A percentile compares a stretch with the other conserved stretches of the same genome.
Conservation (phyloP, 2,888 invertebrate species). For the Patella pellucida region DNA sequence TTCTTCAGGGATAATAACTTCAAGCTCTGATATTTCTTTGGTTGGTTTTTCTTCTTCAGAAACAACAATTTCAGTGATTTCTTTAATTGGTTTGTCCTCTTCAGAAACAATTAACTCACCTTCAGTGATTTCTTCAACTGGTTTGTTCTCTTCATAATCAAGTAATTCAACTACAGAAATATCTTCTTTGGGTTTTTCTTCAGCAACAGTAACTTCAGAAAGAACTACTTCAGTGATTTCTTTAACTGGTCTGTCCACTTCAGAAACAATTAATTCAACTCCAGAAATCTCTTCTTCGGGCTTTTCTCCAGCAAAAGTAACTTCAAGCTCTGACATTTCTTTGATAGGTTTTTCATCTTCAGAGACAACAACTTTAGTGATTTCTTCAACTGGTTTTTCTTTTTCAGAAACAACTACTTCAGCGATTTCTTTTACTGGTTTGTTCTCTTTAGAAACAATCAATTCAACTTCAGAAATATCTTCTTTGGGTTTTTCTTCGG, state of each 20-base stretch:
- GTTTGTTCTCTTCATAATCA: too few relatives aligned
- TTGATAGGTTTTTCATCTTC: slow-evolving; percentile 16
- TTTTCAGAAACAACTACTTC: background rate
- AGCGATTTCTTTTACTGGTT: background rate
- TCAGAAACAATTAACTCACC: background rate
- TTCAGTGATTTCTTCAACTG: too few relatives aligned
- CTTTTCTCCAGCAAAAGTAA: background rate
- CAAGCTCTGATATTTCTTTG: too few relatives aligned
- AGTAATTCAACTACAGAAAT: too few relatives aligned
- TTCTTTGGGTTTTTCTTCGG: background rate
- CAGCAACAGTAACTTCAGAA: background rate
- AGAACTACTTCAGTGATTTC: slow-evolving; percentile 11
- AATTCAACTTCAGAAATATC: background rate
- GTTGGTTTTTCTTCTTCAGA: too few relatives aligned
- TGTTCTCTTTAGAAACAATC: background rate
- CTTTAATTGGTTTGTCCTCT: too few relatives aligned
- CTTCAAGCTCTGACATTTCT: background rate
- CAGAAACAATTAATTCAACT: slow-evolving; percentile 9
- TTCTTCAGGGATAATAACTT: too few relatives aligned
- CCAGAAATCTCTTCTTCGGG: slow-evolving; percentile 17
- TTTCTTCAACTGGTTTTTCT: background rate
- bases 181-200: background rate
- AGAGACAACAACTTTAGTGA: background rate
- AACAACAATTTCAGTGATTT: too few relatives aligned
- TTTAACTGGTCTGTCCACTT: background rate